Conservation (phyloP, 2,113 vertebrate species). For the Tonatia bakeri region DNA sequence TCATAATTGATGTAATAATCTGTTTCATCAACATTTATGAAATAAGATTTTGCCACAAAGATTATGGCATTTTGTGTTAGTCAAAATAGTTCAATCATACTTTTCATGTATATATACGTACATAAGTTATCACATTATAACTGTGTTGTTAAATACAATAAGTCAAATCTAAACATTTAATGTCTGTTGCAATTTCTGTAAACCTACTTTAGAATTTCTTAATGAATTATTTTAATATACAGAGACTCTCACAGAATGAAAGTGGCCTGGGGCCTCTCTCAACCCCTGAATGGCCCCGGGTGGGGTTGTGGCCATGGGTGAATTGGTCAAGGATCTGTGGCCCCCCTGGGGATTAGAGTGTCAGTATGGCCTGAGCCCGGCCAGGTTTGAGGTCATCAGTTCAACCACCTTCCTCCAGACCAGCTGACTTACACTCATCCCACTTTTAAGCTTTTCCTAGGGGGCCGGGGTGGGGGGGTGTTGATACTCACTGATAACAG, state of each 20-base stretch:
- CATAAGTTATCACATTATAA: not conserved
- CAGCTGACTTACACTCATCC: not conserved
- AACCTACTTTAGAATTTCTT: not conserved
- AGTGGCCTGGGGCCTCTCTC: not conserved
- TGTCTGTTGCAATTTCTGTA: not conserved
- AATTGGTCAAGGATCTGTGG: not conserved
- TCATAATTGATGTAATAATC: not conserved
- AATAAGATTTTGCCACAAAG: conserved; percentile 3
- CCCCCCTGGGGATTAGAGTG: not conserved
- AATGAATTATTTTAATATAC: not conserved
- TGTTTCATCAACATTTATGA: not conserved
- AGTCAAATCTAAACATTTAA: not conserved
- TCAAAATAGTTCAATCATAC: not conserved
- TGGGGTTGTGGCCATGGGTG: not conserved
- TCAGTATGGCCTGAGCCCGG: not conserved
- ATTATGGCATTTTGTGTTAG: not conserved
- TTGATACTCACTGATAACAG: conserved; percentile 93
- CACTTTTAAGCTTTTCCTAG: not conserved
- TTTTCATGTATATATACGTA: not conserved
- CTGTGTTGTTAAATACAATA: not conserved
- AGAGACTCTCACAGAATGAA: not conserved
- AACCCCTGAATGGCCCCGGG: not conserved
- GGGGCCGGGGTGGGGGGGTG: not conserved
- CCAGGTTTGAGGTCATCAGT: not conserved
- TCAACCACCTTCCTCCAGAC: not conserved